phyloP scores from a whole-genome alignment of 1,140 invertebrate genomes.

The Pogonomyrmex barbatus region DNA sequence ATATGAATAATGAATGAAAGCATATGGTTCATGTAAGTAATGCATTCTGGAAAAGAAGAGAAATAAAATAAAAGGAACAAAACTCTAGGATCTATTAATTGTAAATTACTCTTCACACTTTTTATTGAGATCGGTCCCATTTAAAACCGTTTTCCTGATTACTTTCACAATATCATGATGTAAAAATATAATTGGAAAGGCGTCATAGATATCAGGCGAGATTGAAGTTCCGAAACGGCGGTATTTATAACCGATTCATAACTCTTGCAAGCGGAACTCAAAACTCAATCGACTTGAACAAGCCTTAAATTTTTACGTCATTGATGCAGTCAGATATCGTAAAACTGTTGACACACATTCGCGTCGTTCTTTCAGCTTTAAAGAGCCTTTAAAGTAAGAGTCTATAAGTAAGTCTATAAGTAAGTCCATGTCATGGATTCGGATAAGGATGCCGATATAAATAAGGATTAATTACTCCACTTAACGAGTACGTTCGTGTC shows the following conservation, averaged over 20 bases:
- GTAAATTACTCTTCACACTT: neutral
- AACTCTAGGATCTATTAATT: neutral
- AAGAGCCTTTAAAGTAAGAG: conserved; percentile 20
- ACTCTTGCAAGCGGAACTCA: conserved; percentile 20
- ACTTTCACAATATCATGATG: neutral
- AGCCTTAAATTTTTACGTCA: conserved; percentile 11
- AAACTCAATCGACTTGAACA: neutral
- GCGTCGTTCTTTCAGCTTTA: conserved; percentile 46
- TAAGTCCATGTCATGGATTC: conserved; percentile 46
- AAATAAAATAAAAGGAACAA: neutral
- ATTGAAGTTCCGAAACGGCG: neutral
- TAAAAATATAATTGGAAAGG: conserved; percentile 29
- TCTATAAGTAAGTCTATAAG: too few relatives aligned
- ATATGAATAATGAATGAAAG: neutral
- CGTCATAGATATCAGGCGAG: neutral
- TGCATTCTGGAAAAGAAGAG: neutral
- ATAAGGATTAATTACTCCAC: conserved; percentile 65
- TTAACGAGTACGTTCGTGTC: conserved; percentile 22
- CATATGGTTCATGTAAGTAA: neutral
- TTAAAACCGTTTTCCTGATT: neutral
- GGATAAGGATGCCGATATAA: conserved; percentile 49
- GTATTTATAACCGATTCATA: conserved; percentile 49
- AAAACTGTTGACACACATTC: conserved; percentile 46
- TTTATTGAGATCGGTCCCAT: neutral
- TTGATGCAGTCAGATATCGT: conserved; percentile 8